Percentiles rank a stretch among this genome's conserved stretches.
Conservation (phyloP, 2,113 vertebrate genomes). For the Vidua macroura region DNA sequence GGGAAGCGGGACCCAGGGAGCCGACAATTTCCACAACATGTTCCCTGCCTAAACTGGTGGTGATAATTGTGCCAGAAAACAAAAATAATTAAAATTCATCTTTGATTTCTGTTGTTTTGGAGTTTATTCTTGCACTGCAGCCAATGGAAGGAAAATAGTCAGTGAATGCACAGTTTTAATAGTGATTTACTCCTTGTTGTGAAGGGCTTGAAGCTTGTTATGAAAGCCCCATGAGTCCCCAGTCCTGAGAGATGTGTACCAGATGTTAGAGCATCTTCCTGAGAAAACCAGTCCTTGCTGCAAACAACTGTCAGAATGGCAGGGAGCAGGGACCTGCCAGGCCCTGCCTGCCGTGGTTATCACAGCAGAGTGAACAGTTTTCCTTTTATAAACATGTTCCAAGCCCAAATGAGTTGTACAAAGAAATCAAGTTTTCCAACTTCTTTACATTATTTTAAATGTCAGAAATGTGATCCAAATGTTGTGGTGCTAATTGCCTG, state of each 20-base stretch:
- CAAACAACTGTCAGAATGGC: neutral
- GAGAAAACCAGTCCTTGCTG: neutral
- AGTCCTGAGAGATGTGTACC: neutral
- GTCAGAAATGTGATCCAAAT: conserved; percentile 28
- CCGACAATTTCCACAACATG: conserved; percentile 24
- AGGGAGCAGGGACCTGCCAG: neutral
- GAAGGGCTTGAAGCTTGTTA: neutral
- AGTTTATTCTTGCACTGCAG: neutral
- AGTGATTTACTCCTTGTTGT: conserved; percentile 7
- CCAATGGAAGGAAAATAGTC: neutral
- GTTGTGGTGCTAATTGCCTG: conserved; percentile 30
- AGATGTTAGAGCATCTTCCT: conserved; percentile 10
- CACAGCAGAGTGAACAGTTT: neutral
- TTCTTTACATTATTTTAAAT: neutral
- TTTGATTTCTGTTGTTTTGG: conserved; percentile 23
- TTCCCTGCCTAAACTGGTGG: neutral
- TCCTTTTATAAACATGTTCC: neutral
- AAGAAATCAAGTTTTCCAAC: neutral
- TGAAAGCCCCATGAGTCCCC: neutral
- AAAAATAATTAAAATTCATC: neutral
- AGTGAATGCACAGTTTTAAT: neutral
- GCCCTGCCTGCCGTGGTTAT: neutral
- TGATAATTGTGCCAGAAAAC: conserved; percentile 10
- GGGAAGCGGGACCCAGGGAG: conserved; percentile 23
- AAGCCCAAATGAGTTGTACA: neutral